These are phyloP conservation scores for Zapus hudsonius DNA, from an alignment of 2,113 vertebrate species.

Conservation along the genomic window DNA sequence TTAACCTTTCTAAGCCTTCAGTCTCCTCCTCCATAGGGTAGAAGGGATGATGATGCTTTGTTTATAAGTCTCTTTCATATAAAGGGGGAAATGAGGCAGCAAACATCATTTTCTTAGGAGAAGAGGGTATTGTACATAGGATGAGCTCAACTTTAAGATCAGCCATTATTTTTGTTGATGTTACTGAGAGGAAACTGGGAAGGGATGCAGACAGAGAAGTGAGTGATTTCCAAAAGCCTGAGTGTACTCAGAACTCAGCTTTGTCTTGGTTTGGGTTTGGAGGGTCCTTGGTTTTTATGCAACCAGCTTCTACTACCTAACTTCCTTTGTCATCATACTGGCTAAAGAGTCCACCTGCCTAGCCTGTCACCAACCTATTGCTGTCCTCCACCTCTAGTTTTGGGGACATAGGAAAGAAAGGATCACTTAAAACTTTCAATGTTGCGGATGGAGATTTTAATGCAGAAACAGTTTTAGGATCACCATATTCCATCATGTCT, in stretches of 20 bases:
- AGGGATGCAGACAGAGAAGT: not conserved
- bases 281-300: slow-evolving; percentile 14
- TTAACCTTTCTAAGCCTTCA: not conserved
- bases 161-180: not conserved
- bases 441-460: not conserved
- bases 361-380: not conserved
- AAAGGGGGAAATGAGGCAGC: not conserved
- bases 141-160: not conserved
- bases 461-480: not conserved
- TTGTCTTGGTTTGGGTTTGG: not conserved
- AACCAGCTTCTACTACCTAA: not conserved
- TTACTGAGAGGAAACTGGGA: not conserved
- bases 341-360: not conserved
- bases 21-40: not conserved
- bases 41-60: not conserved
- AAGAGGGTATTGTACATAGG: not conserved
- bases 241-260: not conserved
- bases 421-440: not conserved
- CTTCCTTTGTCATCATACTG: not conserved
- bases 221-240: not conserved
- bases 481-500: not conserved
- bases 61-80: not conserved
- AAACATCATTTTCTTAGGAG: not conserved
- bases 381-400: not conserved
- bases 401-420: not conserved